Percentiles rank a stretch among this genome's conserved stretches.
These are phyloP conservation scores for Heterotis niloticus DNA, from an alignment of 2,113 vertebrate species.

Conservation along the genomic window DNA sequence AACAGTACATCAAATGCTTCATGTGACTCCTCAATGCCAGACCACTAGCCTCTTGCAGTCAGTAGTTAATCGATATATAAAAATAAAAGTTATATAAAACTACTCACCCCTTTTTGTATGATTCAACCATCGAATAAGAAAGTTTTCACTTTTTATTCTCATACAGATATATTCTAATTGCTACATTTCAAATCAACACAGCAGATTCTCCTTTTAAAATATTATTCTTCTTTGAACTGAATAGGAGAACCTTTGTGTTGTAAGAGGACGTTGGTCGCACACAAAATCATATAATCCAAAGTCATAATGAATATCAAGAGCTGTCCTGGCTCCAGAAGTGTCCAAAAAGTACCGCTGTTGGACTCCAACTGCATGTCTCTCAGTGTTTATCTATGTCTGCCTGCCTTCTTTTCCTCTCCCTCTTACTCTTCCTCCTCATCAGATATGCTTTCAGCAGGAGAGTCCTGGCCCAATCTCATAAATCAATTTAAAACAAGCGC, in stretches of 20 bases:
- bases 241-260: neutral
- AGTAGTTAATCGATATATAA: neutral
- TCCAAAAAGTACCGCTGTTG: neutral
- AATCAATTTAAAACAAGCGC: slow-evolving; percentile 17
- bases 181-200: neutral
- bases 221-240: neutral
- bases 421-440: slow-evolving; percentile 6
- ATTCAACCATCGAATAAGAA: neutral
- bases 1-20: neutral
- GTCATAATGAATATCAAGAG: neutral
- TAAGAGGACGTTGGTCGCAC: neutral
- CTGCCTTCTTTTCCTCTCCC: neutral
- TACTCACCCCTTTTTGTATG: neutral
- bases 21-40: neutral
- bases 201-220: neutral
- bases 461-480: slow-evolving; percentile 10
- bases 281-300: neutral
- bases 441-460: neutral
- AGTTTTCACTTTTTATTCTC: neutral
- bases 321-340: neutral
- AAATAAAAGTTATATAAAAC: neutral
- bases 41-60: neutral
- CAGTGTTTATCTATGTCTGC: neutral
- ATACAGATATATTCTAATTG: neutral
- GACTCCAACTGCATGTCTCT: neutral